Conservation (phyloP, 2,888 invertebrate genomes). For the Drosophila kuntzei region DNA sequence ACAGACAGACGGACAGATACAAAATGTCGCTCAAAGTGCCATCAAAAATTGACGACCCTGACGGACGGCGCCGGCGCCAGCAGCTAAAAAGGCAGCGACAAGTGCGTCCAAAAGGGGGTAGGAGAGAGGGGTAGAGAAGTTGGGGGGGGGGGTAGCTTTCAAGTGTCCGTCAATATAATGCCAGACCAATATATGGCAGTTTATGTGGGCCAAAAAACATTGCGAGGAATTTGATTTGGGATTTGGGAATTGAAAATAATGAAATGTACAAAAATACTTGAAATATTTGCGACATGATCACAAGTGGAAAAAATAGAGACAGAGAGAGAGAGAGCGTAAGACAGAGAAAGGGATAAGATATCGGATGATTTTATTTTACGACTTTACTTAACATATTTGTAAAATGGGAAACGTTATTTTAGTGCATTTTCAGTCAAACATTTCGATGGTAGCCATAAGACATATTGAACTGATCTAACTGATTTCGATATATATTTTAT, state of each 20-base stretch:
- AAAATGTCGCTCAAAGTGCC: conserved; percentile 72
- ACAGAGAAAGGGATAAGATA: background rate
- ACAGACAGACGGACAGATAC: conserved; percentile 10
- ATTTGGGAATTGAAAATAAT: conserved; percentile 10
- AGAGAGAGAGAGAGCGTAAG: background rate
- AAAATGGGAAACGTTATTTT: background rate
- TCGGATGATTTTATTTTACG: background rate
- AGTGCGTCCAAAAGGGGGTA: conserved; percentile 35
- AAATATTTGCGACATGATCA: conserved; percentile 15
- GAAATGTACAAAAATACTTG: background rate
- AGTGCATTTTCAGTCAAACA: too few relatives aligned
- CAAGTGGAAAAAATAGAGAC: background rate
- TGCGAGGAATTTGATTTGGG: conserved; percentile 22
- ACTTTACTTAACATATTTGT: background rate
- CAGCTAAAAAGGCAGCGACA: conserved; percentile 55
- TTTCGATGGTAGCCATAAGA: background rate
- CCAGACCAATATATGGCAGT: conserved; percentile 6
- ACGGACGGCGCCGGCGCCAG: conserved; percentile 71
- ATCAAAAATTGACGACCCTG: conserved; percentile 63
- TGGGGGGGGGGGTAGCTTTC: conserved; percentile 27
- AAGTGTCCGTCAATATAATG: conserved; percentile 53
- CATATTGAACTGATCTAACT: background rate
- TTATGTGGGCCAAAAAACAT: conserved; percentile 34
- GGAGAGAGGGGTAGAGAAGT: background rate
- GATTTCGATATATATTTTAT: background rate